Percentiles rank a stretch among this genome's conserved stretches.
These are phyloP conservation scores for Drosophila monieri DNA, from an alignment of 2,888 invertebrate genomes.

Conservation along the genomic window DNA sequence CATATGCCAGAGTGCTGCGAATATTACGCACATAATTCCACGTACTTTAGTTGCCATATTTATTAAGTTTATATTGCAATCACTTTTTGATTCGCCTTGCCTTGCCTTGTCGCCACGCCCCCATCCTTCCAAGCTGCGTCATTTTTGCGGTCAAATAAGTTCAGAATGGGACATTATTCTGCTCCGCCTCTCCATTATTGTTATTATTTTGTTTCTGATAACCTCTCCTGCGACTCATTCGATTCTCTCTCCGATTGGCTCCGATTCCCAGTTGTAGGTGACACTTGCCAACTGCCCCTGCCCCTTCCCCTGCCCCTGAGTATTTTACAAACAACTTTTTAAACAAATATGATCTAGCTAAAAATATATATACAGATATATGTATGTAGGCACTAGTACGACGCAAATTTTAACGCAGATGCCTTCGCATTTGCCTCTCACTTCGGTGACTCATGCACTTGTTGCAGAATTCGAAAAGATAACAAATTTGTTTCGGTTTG, in stretches of 20 bases:
- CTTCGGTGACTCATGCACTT: conserved; percentile 75
- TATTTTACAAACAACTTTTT: conserved; percentile 38
- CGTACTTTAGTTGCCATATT: conserved; percentile 49
- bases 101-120: conserved; percentile 1
- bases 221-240: conserved; percentile 45
- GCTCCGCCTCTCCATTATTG: conserved; percentile 47
- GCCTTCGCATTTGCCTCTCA: conserved; percentile 54
- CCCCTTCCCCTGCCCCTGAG: conserved; percentile 1
- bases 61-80: conserved; percentile 2
- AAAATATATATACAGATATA: conserved; percentile 14
- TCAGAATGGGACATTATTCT: conserved; percentile 30
- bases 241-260: conserved; percentile 21
- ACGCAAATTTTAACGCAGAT: conserved; percentile 47
- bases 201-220: conserved; percentile 65
- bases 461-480: conserved; percentile 74
- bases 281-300: conserved; percentile 17
- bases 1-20: conserved; percentile 6
- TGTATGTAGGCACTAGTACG: conserved; percentile 14
- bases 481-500: conserved; percentile 50
- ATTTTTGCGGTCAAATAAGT: conserved; percentile 66
- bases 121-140: conserved; percentile 21
- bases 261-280: conserved; percentile 17
- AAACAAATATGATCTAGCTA: conserved; percentile 48
- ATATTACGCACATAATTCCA: conserved; percentile 43
- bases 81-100: too few species aligned